Base-by-base conservation (phyloP, 92 coral and sea anemone species). In the Meandrina meandrites region DNA sequence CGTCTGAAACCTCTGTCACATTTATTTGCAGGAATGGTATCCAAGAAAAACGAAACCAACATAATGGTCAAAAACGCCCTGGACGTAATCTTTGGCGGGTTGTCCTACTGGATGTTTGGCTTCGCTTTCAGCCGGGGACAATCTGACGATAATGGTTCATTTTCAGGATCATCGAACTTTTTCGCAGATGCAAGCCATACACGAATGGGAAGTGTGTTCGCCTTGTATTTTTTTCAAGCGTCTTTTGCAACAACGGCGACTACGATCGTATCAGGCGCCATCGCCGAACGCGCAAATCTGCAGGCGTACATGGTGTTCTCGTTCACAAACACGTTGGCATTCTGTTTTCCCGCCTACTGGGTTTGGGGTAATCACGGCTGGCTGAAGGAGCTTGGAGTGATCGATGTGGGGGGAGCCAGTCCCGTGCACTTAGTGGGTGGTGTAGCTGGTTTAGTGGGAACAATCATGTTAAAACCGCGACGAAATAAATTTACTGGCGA, bases 171-270 rank as follows among this genome's bases (percentile, higher is more conserved):
- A 81, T 93, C 91, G 1, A 84, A 81, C 81, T 94, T 94, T 87
- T 94, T 94, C 84, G 91, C 97, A 31, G 97, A 94, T 68, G 95
- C 97, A 45, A 92, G 81, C 70, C 92, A 92, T 21, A 80, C 89
- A 15, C 64, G 69, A 45, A 94, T 94, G 97, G 97, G 97, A 14
- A 86, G 93, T 56, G 86, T 94, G 27, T 94, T 92, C 68, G 90
- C 97, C 0, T 86, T 94, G 47, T 94, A 94, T 62, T 88, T 94
- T 42, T 94, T 94, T 84, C 97, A 94, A 70, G 97, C 97, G 22
- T 94, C 97, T 31, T 94, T 94, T 85, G 94, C 97, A 15, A 94
- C 97, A n/a, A 94, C 97, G 16, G 95, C 97, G 24, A 94, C 97
- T 6, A 94, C 97, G 3, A 90, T 94, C 36, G 97, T 94, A 0